phyloP scores from a whole-genome alignment of 2,888 invertebrate species.

The Calameuta pallipes region DNA sequence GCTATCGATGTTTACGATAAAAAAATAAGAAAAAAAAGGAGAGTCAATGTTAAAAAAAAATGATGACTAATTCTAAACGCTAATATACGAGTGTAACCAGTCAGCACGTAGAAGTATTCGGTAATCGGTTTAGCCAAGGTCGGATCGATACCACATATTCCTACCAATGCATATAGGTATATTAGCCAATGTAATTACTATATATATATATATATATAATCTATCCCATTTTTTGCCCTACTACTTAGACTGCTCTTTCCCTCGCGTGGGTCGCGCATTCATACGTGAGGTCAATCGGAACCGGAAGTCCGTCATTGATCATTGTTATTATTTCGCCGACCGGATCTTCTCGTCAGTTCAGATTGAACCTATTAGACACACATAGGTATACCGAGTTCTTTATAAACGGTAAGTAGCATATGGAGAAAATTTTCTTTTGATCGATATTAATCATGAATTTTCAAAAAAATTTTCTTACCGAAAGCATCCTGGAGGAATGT shows the following conservation, averaged over 20 bases:
- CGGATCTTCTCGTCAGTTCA: background rate
- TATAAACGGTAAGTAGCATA: background rate
- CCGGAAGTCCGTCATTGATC: background rate
- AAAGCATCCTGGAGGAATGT: conserved; percentile 58
- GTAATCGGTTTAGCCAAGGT: background rate
- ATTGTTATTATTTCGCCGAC: background rate
- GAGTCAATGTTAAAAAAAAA: background rate
- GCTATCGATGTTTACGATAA: background rate
- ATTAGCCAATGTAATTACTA: background rate
- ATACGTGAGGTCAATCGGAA: background rate
- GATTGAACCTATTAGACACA: background rate
- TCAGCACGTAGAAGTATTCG: background rate
- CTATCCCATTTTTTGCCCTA: background rate
- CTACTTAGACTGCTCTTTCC: background rate
- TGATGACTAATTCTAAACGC: background rate
- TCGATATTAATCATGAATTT: background rate
- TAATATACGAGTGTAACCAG: background rate
- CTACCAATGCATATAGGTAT: background rate
- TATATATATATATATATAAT: background rate
- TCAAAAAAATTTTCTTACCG: conserved; percentile 46
- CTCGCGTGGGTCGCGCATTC: background rate
- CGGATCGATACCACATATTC: background rate
- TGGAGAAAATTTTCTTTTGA: background rate
- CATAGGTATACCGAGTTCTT: too few species aligned
- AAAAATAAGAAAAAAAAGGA: background rate